Evolutionary conservation across 2,113 vertebrate species (phyloP).

Genomic region (Oreotragus oreotragus): DNA sequence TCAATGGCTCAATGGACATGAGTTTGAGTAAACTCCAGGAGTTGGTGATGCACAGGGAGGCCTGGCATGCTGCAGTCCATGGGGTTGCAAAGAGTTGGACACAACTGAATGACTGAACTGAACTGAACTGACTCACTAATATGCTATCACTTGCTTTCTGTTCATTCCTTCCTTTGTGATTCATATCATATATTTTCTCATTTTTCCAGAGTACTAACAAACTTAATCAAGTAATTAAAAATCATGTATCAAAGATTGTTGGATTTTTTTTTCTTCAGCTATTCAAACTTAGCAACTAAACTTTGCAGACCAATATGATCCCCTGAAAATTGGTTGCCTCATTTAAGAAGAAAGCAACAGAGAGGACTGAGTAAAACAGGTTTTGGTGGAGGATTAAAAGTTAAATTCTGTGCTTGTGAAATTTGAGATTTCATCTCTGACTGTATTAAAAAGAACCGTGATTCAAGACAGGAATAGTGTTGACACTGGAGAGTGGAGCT

Average conservation of each 20-base stretch:
- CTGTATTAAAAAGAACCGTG: background rate
- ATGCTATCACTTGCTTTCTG: background rate
- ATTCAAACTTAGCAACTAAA: background rate
- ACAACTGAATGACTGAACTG: background rate
- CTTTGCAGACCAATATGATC: background rate
- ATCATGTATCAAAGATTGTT: background rate
- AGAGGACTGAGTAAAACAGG: background rate
- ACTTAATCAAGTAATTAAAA: constrained; percentile 39
- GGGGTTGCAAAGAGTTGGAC: background rate
- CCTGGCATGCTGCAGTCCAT: background rate
- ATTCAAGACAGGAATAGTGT: background rate
- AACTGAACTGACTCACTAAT: background rate
- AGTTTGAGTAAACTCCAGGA: background rate
- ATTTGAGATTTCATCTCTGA: background rate
- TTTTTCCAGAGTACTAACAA: constrained; percentile 31
- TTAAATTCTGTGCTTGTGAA: background rate
- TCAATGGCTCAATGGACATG: background rate
- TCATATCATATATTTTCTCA: background rate
- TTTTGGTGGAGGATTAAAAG: background rate
- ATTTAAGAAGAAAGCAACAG: background rate
- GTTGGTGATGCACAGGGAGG: background rate
- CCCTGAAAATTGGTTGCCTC: background rate
- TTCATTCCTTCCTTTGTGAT: background rate
- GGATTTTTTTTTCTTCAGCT: background rate
- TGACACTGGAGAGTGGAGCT: background rate